These are phyloP conservation scores for Heterodera schachtii DNA, from an alignment of 1,140 invertebrate species.

Conservation along the genomic window DNA sequence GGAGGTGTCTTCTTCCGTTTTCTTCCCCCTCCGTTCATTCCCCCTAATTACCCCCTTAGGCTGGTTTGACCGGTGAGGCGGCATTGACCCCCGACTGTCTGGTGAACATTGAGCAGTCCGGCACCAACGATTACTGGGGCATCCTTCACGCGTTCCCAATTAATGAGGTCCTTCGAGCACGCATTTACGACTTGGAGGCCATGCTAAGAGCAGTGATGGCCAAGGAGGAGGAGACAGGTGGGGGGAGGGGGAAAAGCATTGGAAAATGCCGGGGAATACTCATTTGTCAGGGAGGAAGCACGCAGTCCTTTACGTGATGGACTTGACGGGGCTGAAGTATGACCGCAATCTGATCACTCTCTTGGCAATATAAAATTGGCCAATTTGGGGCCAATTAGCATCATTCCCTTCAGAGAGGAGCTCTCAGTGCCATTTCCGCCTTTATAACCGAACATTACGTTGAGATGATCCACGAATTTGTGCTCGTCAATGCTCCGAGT, in stretches of 20 bases:
- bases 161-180: conserved; percentile 58
- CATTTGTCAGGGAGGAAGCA: conserved; percentile 52
- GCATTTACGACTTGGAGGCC: conserved; percentile 63
- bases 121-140: conserved; percentile 63
- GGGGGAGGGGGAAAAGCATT: background rate
- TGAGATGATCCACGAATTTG: conserved; percentile 60
- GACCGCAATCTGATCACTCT: conserved; percentile 54
- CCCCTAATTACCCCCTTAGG: conserved; percentile 31
- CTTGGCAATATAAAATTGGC: background rate
- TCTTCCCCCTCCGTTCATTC: background rate
- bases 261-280: background rate
- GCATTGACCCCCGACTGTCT: conserved; percentile 55
- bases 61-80: conserved; percentile 52
- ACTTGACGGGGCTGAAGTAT: conserved; percentile 57
- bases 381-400: background rate
- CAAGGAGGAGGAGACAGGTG: conserved; percentile 56
- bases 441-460: conserved; percentile 65
- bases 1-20: conserved; percentile 39
- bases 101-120: conserved; percentile 63
- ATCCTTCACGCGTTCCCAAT: conserved; percentile 59
- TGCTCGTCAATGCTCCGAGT: conserved; percentile 58
- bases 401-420: conserved; percentile 44
- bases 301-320: conserved; percentile 64
- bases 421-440: conserved; percentile 58
- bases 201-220: conserved; percentile 63